phyloP scores from a whole-genome alignment of 1,140 invertebrate genomes.

The Drosophila ficusphila region DNA sequence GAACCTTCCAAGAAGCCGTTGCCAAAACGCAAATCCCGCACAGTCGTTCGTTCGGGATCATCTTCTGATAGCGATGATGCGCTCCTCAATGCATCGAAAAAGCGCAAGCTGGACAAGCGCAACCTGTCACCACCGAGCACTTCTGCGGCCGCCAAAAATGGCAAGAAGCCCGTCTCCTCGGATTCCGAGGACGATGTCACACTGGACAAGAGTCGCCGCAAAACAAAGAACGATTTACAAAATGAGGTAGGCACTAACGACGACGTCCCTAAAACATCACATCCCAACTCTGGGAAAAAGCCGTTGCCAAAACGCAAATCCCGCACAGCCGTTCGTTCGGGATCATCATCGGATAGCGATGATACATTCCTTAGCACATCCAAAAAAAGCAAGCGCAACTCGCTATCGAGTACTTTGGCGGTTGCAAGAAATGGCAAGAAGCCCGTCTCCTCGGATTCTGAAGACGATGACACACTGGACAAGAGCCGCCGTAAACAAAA shows the following conservation, averaged over 20 bases:
- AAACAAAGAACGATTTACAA: no score
- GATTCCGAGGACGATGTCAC: conserved; percentile 16
- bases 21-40: conserved; percentile 20
- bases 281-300: neutral
- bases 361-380: conserved; percentile 45
- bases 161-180: conserved; percentile 19
- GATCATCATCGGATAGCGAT: conserved; percentile 55
- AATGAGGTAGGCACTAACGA: no score
- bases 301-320: conserved; percentile 17
- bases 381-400: conserved; percentile 46
- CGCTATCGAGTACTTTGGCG: conserved; percentile 7
- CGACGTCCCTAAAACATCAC: neutral
- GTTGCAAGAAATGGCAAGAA: conserved; percentile 39
- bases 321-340: conserved; percentile 8
- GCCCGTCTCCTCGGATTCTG: neutral
- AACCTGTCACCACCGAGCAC: conserved; percentile 27
- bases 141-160: conserved; percentile 28
- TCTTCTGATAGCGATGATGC: conserved; percentile 61
- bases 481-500: no score
- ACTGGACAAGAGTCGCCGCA: conserved; percentile 5
- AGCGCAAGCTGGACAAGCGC: conserved; percentile 37
- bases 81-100: conserved; percentile 53
- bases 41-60: conserved; percentile 18
- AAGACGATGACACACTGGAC: neutral
- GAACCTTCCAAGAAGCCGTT: conserved; percentile 1